Conservation (phyloP, 35 echinoderm and acorn worm genomes). For the Patiria miniata region DNA sequence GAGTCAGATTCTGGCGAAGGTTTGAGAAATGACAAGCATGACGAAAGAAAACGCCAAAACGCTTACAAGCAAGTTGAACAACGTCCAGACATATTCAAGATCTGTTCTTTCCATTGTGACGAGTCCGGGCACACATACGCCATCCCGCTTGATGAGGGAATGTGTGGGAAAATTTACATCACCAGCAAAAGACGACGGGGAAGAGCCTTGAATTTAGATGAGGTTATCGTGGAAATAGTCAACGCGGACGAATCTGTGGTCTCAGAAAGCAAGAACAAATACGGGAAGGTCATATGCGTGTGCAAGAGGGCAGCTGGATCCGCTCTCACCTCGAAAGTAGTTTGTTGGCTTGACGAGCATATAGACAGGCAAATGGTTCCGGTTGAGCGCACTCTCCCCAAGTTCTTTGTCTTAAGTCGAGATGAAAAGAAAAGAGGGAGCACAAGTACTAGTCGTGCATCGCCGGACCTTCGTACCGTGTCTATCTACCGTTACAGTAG, state of each 20-base stretch:
- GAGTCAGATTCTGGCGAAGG: not conserved
- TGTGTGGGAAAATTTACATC: conserved; percentile 45
- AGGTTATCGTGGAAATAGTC: conserved; percentile 66
- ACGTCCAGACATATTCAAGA: conserved; percentile 55
- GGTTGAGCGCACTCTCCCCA: conserved; percentile 67
- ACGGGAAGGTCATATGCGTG: conserved; percentile 67
- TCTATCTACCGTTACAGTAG: not conserved
- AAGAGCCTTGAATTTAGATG: conserved; percentile 57
- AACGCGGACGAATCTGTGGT: not conserved
- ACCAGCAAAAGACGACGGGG: conserved; percentile 48
- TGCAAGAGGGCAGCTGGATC: conserved; percentile 50
- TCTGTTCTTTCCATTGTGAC: conserved; percentile 52
- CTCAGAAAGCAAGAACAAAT: conserved; percentile 36
- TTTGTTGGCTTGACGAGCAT: conserved; percentile 70
- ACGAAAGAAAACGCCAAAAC: conserved; percentile 3
- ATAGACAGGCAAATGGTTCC: conserved; percentile 76
- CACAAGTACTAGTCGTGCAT: not conserved
- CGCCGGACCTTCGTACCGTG: not conserved
- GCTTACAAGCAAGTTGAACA: not conserved
- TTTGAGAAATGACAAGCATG: not conserved
- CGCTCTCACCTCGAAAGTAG: conserved; percentile 53
- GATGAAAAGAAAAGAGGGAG: not conserved
- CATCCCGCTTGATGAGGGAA: conserved; percentile 26
- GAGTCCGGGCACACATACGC: conserved; percentile 54
- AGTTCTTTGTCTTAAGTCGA: conserved; percentile 41